Conservation (phyloP, 1,140 invertebrate species). For the Pseudoatta argentina region DNA sequence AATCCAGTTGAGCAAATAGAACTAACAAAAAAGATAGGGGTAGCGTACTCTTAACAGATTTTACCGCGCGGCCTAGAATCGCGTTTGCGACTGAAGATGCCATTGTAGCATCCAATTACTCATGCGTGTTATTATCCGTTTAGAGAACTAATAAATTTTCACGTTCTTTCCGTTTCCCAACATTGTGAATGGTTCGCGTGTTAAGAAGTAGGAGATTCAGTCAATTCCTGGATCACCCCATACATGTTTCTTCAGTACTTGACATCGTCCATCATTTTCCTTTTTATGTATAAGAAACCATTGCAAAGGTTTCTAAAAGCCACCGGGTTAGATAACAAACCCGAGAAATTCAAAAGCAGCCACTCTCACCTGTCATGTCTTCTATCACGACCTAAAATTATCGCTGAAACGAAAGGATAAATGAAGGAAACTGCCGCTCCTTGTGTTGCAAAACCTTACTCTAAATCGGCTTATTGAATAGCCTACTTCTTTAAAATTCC, state of each 20-base stretch:
- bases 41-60: conserved; percentile 58
- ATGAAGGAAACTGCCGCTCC: background rate
- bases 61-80: background rate
- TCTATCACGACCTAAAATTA: conserved; percentile 32
- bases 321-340: conserved; percentile 17
- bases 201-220: background rate
- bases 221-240: background rate
- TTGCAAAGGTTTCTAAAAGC: background rate
- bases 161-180: conserved; percentile 19
- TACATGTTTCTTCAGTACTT: background rate
- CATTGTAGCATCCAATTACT: conserved; percentile 48
- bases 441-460: background rate
- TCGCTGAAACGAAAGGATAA: background rate
- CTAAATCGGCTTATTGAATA: background rate
- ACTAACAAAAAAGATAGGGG: conserved; percentile 33
- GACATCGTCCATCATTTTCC: conserved; percentile 15
- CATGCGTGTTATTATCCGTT: conserved; percentile 54
- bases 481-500: background rate
- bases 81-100: conserved; percentile 4
- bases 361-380: conserved; percentile 7
- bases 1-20: conserved; percentile 58
- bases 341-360: conserved; percentile 9
- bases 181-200: conserved; percentile 19
- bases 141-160: conserved; percentile 49
- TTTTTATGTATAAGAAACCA: background rate